Conservation (phyloP, 92 coral and sea anemone genomes). For the Parazoanthus atlanticus region DNA sequence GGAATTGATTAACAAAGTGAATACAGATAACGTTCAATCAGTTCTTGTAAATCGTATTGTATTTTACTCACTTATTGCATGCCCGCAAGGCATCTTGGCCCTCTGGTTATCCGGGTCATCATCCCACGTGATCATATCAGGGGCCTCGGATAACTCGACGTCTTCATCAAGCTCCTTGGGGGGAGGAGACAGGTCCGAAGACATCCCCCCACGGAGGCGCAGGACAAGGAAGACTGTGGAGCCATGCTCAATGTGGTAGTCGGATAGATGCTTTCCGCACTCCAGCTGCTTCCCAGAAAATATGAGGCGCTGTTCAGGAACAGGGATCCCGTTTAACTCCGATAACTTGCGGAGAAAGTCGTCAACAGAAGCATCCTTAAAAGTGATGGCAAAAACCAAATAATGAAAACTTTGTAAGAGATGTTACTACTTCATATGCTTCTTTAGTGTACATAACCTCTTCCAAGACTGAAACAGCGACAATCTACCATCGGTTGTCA, state of each 20-base stretch:
- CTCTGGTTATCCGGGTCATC: conserved; percentile 84
- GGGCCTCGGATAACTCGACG: conserved; percentile 74
- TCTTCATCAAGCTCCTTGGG: conserved; percentile 77
- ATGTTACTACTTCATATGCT: background rate
- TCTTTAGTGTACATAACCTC: background rate
- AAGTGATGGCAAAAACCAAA: background rate
- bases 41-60: background rate
- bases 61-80: conserved; percentile 75
- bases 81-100: conserved; percentile 97
- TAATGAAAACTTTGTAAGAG: background rate
- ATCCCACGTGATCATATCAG: conserved; percentile 98
- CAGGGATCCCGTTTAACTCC: conserved; percentile 60
- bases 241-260: conserved; percentile 61
- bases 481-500: background rate
- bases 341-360: conserved; percentile 59
- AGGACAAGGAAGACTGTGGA: conserved; percentile 65
- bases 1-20: too few relatives aligned
- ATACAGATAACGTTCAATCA: background rate
- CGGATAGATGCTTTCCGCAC: conserved; percentile 58
- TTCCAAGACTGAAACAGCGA: background rate
- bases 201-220: conserved; percentile 73
- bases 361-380: conserved; percentile 78
- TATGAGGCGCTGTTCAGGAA: conserved; percentile 52
- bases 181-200: conserved; percentile 43
- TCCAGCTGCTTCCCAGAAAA: conserved; percentile 61